Evolutionary conservation across 2,888 invertebrate species (phyloP).

Genomic region (Epirrhoe alternata): DNA sequence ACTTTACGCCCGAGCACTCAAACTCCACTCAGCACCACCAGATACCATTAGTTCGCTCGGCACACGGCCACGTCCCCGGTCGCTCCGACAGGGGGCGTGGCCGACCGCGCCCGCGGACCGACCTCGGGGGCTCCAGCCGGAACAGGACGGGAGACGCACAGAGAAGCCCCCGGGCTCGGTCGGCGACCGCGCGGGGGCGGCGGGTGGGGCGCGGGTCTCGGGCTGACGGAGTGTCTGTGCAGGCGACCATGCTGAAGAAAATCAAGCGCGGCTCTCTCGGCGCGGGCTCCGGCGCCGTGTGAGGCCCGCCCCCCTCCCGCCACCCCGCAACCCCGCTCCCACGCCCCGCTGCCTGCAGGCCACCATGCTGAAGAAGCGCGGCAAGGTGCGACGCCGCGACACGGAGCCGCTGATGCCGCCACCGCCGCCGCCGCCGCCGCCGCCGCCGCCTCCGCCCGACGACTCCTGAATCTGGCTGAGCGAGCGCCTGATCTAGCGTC

Average conservation of each 20-base stretch:
- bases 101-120: conserved; percentile 43
- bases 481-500: conserved; percentile 88
- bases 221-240: conserved; percentile 70
- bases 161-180: conserved; percentile 37
- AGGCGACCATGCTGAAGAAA: conserved; percentile 99
- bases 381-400: conserved; percentile 98
- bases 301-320: conserved; percentile 77
- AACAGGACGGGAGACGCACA: conserved; percentile 17
- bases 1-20: conserved; percentile 70
- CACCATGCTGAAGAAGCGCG: conserved; percentile 99
- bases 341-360: conserved; percentile 89
- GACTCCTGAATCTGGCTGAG: conserved; percentile 89
- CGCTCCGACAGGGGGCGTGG: conserved; percentile 21
- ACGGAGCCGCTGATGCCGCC: conserved; percentile 88
- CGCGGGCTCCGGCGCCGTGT: conserved; percentile 85
- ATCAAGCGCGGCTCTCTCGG: conserved; percentile 96
- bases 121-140: conserved; percentile 43
- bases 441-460: conserved; percentile 77
- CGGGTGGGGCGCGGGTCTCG: conserved; percentile 39
- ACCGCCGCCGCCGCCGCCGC: conserved; percentile 69
- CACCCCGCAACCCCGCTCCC: conserved; percentile 49
- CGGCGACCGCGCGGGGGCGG: conserved; percentile 50
- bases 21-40: conserved; percentile 64
- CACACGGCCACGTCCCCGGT: conserved; percentile 22
- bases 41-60: conserved; percentile 31